Percentiles rank a stretch among this genome's conserved stretches.
Evolutionary conservation across 2,797 vertebrate genomes (phyloP).

Genomic region (Lates japonicus): DNA sequence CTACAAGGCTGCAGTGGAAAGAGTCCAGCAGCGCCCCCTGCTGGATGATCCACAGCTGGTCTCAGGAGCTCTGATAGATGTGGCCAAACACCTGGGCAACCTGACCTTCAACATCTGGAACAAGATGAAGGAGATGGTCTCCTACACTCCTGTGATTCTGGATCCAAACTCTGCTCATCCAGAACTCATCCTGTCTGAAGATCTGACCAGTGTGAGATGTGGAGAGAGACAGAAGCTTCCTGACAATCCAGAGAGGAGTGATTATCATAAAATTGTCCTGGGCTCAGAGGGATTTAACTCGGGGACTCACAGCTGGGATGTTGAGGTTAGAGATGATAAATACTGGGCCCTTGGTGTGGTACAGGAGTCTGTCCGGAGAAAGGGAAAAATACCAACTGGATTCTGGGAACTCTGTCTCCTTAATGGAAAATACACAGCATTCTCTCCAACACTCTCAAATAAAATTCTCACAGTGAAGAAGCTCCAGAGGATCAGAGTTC

Average conservation of each 20-base stretch:
- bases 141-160: conserved; percentile 40
- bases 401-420: conserved; percentile 4
- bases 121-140: conserved; percentile 27
- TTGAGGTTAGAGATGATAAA: background rate
- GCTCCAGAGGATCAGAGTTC: too few relatives aligned
- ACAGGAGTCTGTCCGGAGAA: background rate
- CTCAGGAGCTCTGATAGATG: conserved; percentile 38
- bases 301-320: conserved; percentile 40
- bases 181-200: background rate
- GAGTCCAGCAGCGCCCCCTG: conserved; percentile 33
- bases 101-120: conserved; percentile 14
- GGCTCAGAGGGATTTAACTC: conserved; percentile 23
- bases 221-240: background rate
- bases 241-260: conserved; percentile 26
- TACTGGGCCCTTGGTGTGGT: background rate
- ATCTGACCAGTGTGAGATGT: conserved; percentile 12
- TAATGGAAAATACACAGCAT: background rate
- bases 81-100: conserved; percentile 37
- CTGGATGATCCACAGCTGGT: conserved; percentile 18
- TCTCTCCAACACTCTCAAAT: background rate
- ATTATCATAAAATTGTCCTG: background rate
- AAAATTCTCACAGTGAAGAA: conserved; percentile 12
- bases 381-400: background rate
- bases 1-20: conserved; percentile 39
- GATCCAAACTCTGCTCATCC: conserved; percentile 23